Base-by-base conservation (phyloP, 1,140 invertebrate species). In the Diabrotica virgifera region DNA sequence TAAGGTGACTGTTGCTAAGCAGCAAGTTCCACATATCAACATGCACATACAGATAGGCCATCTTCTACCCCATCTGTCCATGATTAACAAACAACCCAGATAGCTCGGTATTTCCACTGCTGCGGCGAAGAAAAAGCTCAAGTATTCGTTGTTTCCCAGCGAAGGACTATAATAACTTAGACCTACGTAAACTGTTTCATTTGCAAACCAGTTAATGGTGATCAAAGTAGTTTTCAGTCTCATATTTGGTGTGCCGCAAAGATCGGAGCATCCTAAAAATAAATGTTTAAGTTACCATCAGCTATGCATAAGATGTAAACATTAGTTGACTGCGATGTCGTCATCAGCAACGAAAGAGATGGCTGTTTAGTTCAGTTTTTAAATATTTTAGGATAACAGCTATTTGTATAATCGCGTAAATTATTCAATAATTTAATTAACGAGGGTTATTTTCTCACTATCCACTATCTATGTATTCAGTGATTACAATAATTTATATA, bases 171-270 rank as follows among this genome's bases (percentile, higher is more conserved):
- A 95, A 74, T 94, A 93, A 66, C 90, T 93, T 52, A 94, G 78
- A 0, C 91, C 93, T 7, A 95, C 88, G 69, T 94, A 95, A 5
- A 94, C 92, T 79, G 91, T 93, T 71, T 93, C 85, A 62, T 85
- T 87, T 12, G 85, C 86, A 74, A 86, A 88, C 87, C 87, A 89
- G 74, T 88, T 89, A 5, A 89, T 71, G 0, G 87, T 89, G 36
- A 89, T 89, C 24, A 88, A 75, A 71, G 82, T 81, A 0, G 86
- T 89, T 77, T 89, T 87, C 1, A 94, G 79, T 59, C 92, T 81
- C 90, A 95, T 92, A 78, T 95, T 95, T 0, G 93, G 92, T 0
- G 92, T 93, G 69, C 84, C 83, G 70, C 90, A 94, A 3, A 94
- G 80, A 52, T 90, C 87, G 50, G 85, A 81, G 3, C 92, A 85